phyloP scores from a whole-genome alignment of 1,140 invertebrate genomes.

The Papilio xuthus region DNA sequence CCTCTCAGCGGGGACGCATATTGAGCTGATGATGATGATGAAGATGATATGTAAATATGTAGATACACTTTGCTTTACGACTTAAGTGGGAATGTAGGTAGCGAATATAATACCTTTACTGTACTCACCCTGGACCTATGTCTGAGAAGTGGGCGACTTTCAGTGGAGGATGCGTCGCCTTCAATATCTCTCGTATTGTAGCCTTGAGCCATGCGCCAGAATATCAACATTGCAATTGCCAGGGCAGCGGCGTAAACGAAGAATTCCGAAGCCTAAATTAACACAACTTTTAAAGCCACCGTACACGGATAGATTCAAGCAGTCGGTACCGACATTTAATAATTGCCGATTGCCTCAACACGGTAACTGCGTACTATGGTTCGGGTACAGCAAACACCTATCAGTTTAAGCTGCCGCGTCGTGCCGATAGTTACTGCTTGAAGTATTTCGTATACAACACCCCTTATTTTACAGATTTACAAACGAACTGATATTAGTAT shows the following conservation, averaged over 20 bases:
- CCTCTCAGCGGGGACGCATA: too few relatives aligned
- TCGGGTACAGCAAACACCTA: too few relatives aligned
- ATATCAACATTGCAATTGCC: conserved; percentile 66
- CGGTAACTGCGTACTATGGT: too few relatives aligned
- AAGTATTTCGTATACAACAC: too few relatives aligned
- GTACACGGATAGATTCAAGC: not conserved
- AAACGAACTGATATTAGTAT: too few relatives aligned
- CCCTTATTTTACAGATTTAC: too few relatives aligned
- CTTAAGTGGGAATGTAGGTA: not conserved
- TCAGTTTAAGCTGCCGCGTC: too few relatives aligned
- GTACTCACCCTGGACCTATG: conserved; percentile 64
- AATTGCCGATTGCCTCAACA: too few relatives aligned
- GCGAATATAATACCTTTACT: not conserved
- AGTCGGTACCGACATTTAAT: too few relatives aligned
- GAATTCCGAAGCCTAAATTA: conserved; percentile 65
- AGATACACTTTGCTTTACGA: not conserved
- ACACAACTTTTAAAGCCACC: not conserved
- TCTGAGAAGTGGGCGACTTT: conserved; percentile 66
- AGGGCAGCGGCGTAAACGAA: conserved; percentile 68
- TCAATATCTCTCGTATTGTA: conserved; percentile 64
- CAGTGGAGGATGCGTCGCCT: conserved; percentile 67
- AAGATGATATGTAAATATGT: too few relatives aligned
- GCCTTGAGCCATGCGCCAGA: conserved; percentile 64
- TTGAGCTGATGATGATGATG: too few relatives aligned
- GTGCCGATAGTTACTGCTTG: too few relatives aligned